Percentiles rank a stretch among this genome's conserved stretches.
Conservation (phyloP, 2,113 vertebrate genomes). For the Hipposideros armiger region DNA sequence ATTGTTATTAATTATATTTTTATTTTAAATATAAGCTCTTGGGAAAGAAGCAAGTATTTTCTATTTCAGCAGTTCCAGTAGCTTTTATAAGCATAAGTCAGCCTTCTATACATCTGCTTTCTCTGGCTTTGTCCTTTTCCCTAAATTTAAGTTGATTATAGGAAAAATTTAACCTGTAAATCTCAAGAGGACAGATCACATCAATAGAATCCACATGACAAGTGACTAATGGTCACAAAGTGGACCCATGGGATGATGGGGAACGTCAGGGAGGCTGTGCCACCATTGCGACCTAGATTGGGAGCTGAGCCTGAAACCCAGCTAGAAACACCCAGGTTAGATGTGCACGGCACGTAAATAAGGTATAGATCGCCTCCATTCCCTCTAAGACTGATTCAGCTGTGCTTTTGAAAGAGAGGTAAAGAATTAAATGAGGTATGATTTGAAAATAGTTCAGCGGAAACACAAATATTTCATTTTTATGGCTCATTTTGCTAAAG, state of each 20-base stretch:
- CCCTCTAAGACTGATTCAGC: neutral
- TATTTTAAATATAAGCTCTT: constrained; percentile 50
- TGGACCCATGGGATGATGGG: constrained; percentile 17
- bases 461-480: constrained; percentile 42
- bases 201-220: constrained; percentile 50
- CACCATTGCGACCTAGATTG: constrained; percentile 31
- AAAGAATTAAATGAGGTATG: neutral
- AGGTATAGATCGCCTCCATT: neutral
- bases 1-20: neutral
- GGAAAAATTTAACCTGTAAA: constrained; percentile 64
- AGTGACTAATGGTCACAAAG: constrained; percentile 55
- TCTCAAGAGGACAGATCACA: constrained; percentile 39
- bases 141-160: constrained; percentile 67
- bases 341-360: neutral
- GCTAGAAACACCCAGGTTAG: neutral
- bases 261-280: neutral
- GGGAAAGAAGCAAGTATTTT: constrained; percentile 41
- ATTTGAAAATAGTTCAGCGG: constrained; percentile 24
- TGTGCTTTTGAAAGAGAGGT: neutral
- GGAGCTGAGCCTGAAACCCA: constrained; percentile 22
- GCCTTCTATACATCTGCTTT: neutral
- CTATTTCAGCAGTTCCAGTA: constrained; percentile 17
- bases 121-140: constrained; percentile 56
- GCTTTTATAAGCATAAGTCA: neutral
- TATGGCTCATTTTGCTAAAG: constrained; percentile 49